Evolutionary conservation across 2,888 invertebrate genomes (phyloP), one percentile per base, ranked within the genome.

Genomic region (Phengaris alcon): DNA sequence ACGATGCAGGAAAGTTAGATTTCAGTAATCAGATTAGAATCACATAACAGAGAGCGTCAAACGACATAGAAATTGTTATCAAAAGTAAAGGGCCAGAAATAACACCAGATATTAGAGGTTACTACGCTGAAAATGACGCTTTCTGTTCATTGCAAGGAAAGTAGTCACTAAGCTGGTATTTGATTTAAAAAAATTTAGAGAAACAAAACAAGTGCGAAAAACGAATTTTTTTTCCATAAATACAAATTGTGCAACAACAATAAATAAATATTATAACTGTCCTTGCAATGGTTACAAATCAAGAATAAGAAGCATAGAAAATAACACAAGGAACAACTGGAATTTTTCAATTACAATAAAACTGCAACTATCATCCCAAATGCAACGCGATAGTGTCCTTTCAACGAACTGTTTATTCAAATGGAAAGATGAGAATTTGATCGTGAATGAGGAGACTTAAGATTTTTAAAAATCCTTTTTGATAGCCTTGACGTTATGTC

Each of bases 1-100:
- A 90, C 85, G 84, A 88, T 88, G 90, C 92, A 90, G 86, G 87
- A 90, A 86, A 86, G 89, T 91, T 92, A 92, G 89, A 79, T 52
- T 12, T 52, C 52, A 82, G 35, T 81, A 79, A 87, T 87, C 84
- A 86, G 87, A 88, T 85, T 83, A 86, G 87, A 69, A 35, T 75
- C 70, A 70, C 69, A 44, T 22, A 48, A 51, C 75, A 75, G 75
- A 69, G 55, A 70, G 75, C 70, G 75, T 57, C 75, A 75, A 70
- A 54, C 35, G 35, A 52, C 35, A 72, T 54, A 22, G 13, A 52
- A 54, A 22, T 22, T 72, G 52, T 72, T 72, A 35, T 15, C 51
- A 52, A 22, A 72, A 13, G 51, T 51, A 15, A 4, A 72, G 72
- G 52, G 54, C n/a, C 52, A 52, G 54, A 54, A 52, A 54, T 52